Base-by-base conservation (phyloP, 1,140 invertebrate species). In the Macrobrachium rosenbergii region DNA sequence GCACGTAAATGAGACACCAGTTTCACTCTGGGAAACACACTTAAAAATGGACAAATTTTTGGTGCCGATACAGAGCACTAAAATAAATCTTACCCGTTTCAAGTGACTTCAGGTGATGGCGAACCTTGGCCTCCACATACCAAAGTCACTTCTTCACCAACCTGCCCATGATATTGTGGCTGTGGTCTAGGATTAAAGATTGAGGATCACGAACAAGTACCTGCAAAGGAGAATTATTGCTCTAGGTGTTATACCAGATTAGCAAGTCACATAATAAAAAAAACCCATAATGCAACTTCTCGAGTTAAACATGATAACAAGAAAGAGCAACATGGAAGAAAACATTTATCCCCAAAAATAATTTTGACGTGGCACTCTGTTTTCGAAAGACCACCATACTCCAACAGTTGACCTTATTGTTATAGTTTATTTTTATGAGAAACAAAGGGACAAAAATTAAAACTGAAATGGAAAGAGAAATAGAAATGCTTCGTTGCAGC, bases 111-210 rank as follows among this genome's bases (percentile, higher is more conserved):
- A 5, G 97, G 97, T 90, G 95, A 96, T 91, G 98, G 97, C 19
- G 97, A 98, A 72, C 97, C 98, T 90, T 97, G 95, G 67, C 97
- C 98, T 86, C 97, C 96, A 93, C 98, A 99, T 89, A 96, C 95
- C 95, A 99, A 97, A 91, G 97, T 96, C 2, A 98, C 96, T 72
- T 96, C 96, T 90, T 97, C 96, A 10, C 96, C 96, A 43, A 97
- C 95, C 92, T 97, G 97, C 89, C 96, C 94, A 91, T 97, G 96
- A 92, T 97, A 98, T 91, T 97, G 94, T 21, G 94, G 93, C 91
- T 97, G 96, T 0, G 96, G 97, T 91, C 97, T 95, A 6, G 96
- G 92, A 2, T 95, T 96, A 91, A 98, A 97, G 19, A 95, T 94
- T 2, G 97, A 19, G 96, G 97, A 92, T 97, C 98, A 91, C 97